These are phyloP conservation scores for Martes martes DNA, from an alignment of 2,113 vertebrate species.

Conservation along the genomic window DNA sequence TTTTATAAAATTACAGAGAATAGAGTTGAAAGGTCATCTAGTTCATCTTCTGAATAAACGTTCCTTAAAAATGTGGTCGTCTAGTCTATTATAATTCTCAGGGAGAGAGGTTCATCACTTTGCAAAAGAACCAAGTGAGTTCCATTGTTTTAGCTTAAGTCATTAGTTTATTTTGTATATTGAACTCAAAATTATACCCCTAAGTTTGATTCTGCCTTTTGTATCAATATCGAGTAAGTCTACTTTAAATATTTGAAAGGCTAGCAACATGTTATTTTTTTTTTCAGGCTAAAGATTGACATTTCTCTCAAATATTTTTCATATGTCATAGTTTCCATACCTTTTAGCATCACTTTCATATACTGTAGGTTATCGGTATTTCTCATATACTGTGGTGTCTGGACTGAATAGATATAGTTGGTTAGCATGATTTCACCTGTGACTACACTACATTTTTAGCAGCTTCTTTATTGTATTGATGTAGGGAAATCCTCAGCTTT, in stretches of 20 bases:
- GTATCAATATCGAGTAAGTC: neutral
- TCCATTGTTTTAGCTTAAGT: neutral
- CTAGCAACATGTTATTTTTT: neutral
- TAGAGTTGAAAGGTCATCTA: neutral
- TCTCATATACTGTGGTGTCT: neutral
- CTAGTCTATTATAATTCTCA: neutral
- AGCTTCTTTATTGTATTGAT: neutral
- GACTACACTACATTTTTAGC: neutral
- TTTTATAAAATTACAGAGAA: conserved; percentile 39
- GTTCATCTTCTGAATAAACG: neutral
- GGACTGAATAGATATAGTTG: neutral
- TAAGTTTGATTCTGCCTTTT: neutral
- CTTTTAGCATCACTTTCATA: neutral
- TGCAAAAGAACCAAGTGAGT: neutral
- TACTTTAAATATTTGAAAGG: conserved; percentile 16
- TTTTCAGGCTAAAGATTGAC: neutral
- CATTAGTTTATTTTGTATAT: neutral
- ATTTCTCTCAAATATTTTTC: conserved; percentile 25
- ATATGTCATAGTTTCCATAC: neutral
- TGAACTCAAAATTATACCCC: conserved; percentile 3
- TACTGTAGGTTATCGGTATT: neutral
- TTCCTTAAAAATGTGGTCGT: neutral
- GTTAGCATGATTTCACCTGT: neutral
- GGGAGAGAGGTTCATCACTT: neutral
- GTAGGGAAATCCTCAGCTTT: neutral